Evolutionary conservation across 1,140 invertebrate genomes (phyloP).

Genomic region (Ostrea denselamellosa): DNA sequence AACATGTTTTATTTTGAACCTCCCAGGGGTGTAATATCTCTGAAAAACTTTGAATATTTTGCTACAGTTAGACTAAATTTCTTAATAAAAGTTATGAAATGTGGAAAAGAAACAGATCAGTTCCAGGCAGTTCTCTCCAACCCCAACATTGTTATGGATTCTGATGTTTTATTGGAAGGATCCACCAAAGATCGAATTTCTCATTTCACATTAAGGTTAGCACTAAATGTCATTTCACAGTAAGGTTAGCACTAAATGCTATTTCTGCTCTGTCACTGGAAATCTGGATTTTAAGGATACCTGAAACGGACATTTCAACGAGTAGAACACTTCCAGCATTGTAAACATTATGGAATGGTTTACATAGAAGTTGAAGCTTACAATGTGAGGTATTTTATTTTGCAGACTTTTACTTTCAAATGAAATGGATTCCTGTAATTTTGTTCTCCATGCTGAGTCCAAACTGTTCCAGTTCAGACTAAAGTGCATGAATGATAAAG

Average conservation of each 20-base stretch:
- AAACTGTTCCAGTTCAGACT: conserved; percentile 23
- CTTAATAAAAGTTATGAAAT: conserved; percentile 6
- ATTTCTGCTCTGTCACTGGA: background rate
- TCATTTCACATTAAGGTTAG: conserved; percentile 17
- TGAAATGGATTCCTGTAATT: background rate
- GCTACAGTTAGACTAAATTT: background rate
- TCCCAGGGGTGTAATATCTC: background rate
- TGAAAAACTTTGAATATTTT: conserved; percentile 17
- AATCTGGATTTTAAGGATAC: no score
- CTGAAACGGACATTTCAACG: no score
- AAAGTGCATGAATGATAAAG: conserved; percentile 6
- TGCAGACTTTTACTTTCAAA: background rate
- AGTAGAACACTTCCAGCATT: background rate
- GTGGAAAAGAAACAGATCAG: background rate
- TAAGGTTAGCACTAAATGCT: background rate
- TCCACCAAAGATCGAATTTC: background rate
- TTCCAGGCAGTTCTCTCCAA: background rate
- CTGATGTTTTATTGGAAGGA: background rate
- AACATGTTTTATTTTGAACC: conserved; percentile 19
- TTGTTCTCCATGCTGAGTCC: conserved; percentile 15
- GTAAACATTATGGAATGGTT: background rate
- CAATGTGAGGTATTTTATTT: background rate
- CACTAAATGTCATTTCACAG: background rate
- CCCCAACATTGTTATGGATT: background rate
- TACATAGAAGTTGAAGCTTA: background rate